Evolutionary conservation across 1,140 invertebrate genomes (phyloP), one percentile per base, ranked within the genome.

Genomic region (Lepidurus arcticus): DNA sequence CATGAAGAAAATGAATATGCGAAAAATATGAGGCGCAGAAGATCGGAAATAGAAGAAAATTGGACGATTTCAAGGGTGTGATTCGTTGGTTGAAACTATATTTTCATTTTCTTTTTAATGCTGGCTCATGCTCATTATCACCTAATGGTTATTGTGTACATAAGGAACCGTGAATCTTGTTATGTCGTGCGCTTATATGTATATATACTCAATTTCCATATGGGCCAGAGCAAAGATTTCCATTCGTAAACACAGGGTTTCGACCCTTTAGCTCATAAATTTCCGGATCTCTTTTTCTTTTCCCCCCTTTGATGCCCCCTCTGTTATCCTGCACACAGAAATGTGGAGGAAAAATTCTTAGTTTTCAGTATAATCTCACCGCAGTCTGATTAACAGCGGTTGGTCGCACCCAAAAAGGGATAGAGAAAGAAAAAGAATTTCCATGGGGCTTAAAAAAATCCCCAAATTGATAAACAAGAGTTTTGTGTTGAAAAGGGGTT

Each of bases 171-270:
- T 65, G 53, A 13, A 65, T 65, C 53, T 5, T 65, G 53, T 16
- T 65, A 65, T 13, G 53, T 65, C 53, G 53, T 65, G 53, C n/a
- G 53, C 53, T 65, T 65, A 6, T 13, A 65, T 21, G 53, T 65
- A 65, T 65, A 65, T 65, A 21, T 21, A 21, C 53, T 1, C 34
- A 34, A 65, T 65, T 65, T 65, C 53, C 53, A 65, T 65, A 65
- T 65, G 53, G 53, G 21, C 53, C 53, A 65, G 53, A 65, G 53
- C 53, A 65, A 65, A 34, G 16, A 65, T 65, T 65, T 65, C 53
- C 53, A 65, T 65, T 65, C 53, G 53, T 65, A 65, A 65, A 65
- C 53, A 65, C 53, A 65, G 53, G 53, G 53, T 65, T 65, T 65
- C 53, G 53, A 65, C 53, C 53, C 53, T 65, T 13, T 65, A 13